Base-by-base conservation (phyloP, 1,140 invertebrate genomes). In the Anadara kagoshimensis region DNA sequence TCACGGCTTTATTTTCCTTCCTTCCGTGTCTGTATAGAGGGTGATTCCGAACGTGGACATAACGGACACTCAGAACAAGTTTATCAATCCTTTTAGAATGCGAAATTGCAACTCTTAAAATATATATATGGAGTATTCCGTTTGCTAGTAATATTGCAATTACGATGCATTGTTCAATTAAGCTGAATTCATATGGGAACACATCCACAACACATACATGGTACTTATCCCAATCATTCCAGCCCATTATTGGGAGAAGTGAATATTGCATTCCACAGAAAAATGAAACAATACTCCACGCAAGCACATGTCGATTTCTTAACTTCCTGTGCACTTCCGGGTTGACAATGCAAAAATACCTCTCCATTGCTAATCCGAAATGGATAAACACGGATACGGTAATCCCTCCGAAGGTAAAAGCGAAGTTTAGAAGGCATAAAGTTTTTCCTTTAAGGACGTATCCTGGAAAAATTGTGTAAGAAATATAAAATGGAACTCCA, bases 151-250 rank as follows among this genome's bases (percentile, higher is more conserved):
- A 22, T 16, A 70, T 44, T 14, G 43, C 47, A 16, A 70, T n/a
- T 10, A 59, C 29, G 5, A 62, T 20, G 1, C 53, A 29, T 54
- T 70, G 57, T n/a, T 58, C 45, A 16, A 29, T 49, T 10, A 70
- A 56, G 12, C 68, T 45, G 26, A 70, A 70, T 11, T 45, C 29
- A 54, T 51, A 18, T 26, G 68, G 59, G 24, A 70, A 70, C 8
- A 70, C 68, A 26, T 70, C 57, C 5, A 26, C 59, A 0, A 58
- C 43, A 54, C 68, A 70, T 10, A 70, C 36, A 7, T 47, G 44
- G 22, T 70, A 56, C 10, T 18, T 26, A 1, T 63, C 59, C 68
- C 68, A 70, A 16, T 70, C 47, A 36, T 70, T 70, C 57, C 57
- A 61, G 5, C 57, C 45, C 5, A 70, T 8, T 45, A 70, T 41